Evolutionary conservation across 2,113 vertebrate genomes (phyloP).

Genomic region (Balaenoptera acutorostrata): DNA sequence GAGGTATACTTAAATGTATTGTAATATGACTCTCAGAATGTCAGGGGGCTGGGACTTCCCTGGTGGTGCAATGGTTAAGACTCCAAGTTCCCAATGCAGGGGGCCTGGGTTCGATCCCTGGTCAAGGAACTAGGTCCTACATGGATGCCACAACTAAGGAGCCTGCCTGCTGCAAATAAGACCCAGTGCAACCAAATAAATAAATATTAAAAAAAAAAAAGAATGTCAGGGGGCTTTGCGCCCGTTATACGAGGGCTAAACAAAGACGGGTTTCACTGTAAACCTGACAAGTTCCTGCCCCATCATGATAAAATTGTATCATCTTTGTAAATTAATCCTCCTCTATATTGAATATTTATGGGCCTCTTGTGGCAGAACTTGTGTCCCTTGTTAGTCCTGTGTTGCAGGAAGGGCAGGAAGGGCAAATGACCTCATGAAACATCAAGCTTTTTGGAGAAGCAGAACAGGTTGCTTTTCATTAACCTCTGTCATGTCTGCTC

Average conservation of each 20-base stretch:
- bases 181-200: no score
- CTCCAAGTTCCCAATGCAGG: no score
- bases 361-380: not conserved
- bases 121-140: no score
- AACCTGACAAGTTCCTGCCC: not conserved
- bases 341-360: not conserved
- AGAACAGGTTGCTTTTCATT: not conserved
- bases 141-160: no score
- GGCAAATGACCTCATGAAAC: not conserved
- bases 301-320: not conserved
- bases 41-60: not conserved
- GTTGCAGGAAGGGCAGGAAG: not conserved
- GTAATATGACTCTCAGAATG: not conserved
- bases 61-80: no score
- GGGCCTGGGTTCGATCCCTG: no score
- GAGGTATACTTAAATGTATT: not conserved
- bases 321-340: not conserved
- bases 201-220: not conserved
- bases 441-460: not conserved
- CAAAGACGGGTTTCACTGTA: not conserved
- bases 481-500: not conserved
- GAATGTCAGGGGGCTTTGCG: not conserved
- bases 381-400: not conserved
- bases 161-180: no score
- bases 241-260: not conserved